Conservation (phyloP, 2,888 invertebrate species). For the Parnassius orleans region DNA sequence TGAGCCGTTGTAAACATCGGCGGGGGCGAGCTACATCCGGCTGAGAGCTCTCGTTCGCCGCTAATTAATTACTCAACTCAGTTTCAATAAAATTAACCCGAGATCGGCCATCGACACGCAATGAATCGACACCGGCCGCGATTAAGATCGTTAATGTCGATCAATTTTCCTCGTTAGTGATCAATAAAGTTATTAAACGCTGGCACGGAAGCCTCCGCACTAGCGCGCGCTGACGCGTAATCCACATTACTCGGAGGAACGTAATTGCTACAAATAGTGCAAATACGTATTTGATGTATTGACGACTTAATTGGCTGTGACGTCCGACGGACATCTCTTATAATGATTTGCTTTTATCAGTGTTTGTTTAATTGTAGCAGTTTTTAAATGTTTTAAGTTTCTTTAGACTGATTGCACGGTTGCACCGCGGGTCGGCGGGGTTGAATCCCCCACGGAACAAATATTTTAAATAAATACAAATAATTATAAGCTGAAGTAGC, state of each 20-base stretch:
- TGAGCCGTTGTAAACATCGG: conserved; percentile 61
- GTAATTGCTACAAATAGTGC: conserved; percentile 16
- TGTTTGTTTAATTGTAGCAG: too few relatives aligned
- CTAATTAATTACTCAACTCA: conserved; percentile 79
- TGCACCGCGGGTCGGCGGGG: too few relatives aligned
- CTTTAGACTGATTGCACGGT: too few relatives aligned
- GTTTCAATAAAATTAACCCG: conserved; percentile 78
- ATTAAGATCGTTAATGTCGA: conserved; percentile 75
- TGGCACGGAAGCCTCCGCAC: conserved; percentile 36
- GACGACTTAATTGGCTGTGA: conserved; percentile 1
- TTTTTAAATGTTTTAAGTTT: too few relatives aligned
- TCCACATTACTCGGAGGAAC: conserved; percentile 36
- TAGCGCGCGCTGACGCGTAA: conserved; percentile 43
- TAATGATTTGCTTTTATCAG: too few relatives aligned
- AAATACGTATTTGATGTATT: conserved; percentile 8
- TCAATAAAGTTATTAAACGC: conserved; percentile 64
- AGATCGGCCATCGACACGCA: conserved; percentile 72
- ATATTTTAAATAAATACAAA: too few relatives aligned
- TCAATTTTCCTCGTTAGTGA: conserved; percentile 71
- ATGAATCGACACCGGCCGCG: conserved; percentile 68
- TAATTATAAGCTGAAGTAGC: too few relatives aligned
- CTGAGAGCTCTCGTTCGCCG: conserved; percentile 73
- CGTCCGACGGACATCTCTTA: neutral
- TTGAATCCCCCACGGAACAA: too few relatives aligned
- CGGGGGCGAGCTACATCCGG: conserved; percentile 55